Conservation (phyloP, 2,888 invertebrate species). For the Unio delphinus region DNA sequence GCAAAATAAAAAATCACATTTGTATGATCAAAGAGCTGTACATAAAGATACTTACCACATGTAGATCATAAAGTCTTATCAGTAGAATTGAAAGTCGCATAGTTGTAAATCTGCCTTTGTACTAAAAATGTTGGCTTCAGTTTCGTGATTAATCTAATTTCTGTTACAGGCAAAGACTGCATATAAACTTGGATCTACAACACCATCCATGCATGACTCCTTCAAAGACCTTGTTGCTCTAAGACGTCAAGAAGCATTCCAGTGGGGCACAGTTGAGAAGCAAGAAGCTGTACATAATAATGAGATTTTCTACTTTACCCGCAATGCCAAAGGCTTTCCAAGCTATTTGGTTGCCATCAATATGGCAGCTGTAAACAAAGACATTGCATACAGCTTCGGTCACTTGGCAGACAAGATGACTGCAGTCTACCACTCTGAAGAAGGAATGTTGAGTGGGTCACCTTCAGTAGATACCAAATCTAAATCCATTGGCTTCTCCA, state of each 20-base stretch:
- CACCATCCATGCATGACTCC: constrained; percentile 40
- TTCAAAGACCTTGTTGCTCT: constrained; percentile 51
- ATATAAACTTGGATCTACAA: constrained; percentile 25
- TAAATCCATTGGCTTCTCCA: constrained; percentile 22
- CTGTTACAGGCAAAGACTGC: constrained; percentile 53
- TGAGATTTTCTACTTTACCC: constrained; percentile 58
- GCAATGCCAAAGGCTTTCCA: constrained; percentile 64
- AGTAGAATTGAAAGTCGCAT: no score
- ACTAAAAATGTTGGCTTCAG: background rate
- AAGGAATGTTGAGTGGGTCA: constrained; percentile 8
- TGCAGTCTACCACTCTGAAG: constrained; percentile 47
- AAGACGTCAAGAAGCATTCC: constrained; percentile 61
- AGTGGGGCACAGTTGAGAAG: constrained; percentile 57
- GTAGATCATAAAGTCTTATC: no score
- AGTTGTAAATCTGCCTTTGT: background rate
- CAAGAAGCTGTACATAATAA: constrained; percentile 17
- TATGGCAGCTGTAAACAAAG: constrained; percentile 38
- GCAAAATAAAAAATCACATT: no score
- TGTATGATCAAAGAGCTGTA: no score
- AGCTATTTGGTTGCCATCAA: constrained; percentile 65
- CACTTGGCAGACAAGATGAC: constrained; percentile 32
- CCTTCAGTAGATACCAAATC: constrained; percentile 10
- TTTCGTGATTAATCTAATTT: constrained; percentile 7
- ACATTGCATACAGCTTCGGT: constrained; percentile 29
- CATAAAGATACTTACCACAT: no score